A percentile compares a stretch with the other conserved stretches of the same genome.
Conservation (phyloP, 2,888 invertebrate species). For the Formica aserva region DNA sequence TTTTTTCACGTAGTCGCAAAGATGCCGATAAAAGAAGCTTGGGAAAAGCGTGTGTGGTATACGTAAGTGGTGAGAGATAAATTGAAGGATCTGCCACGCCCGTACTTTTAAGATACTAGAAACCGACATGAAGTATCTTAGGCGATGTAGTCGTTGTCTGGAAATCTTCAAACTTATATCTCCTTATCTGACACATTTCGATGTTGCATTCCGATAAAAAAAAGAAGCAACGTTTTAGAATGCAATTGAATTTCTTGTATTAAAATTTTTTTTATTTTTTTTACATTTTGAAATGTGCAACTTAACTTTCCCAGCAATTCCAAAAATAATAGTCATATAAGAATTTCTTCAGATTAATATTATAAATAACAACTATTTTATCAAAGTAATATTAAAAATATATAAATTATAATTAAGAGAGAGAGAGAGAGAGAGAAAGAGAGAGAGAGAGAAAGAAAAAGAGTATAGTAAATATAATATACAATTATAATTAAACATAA, state of each 20-base stretch:
- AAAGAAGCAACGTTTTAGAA: background rate
- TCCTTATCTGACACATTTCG: slow-evolving; percentile 24
- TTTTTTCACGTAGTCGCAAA: slow-evolving; percentile 4
- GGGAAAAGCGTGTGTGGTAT: slow-evolving; percentile 8
- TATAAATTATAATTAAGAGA: background rate
- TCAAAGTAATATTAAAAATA: background rate
- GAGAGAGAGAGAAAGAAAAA: no score
- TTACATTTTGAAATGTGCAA: background rate
- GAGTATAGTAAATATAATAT: background rate
- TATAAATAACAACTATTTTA: background rate
- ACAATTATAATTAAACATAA: slow-evolving; percentile 9
- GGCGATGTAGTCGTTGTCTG: slow-evolving; percentile 43
- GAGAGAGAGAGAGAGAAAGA: no score
- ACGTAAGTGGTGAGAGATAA: slow-evolving; percentile 54
- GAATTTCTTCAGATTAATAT: background rate
- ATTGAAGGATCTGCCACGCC: slow-evolving; percentile 43
- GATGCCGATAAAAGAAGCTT: slow-evolving; percentile 20
- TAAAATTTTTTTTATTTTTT: background rate
- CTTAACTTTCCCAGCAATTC: background rate
- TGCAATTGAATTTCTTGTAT: slow-evolving; percentile 8
- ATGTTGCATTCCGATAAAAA: slow-evolving; percentile 23
- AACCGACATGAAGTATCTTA: slow-evolving; percentile 39
- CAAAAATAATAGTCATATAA: background rate
- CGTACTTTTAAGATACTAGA: slow-evolving; percentile 44
- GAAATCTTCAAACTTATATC: slow-evolving; percentile 27